These are phyloP conservation scores for Mactra quadrangularis DNA, from an alignment of 1,140 invertebrate species.

Conservation along the genomic window DNA sequence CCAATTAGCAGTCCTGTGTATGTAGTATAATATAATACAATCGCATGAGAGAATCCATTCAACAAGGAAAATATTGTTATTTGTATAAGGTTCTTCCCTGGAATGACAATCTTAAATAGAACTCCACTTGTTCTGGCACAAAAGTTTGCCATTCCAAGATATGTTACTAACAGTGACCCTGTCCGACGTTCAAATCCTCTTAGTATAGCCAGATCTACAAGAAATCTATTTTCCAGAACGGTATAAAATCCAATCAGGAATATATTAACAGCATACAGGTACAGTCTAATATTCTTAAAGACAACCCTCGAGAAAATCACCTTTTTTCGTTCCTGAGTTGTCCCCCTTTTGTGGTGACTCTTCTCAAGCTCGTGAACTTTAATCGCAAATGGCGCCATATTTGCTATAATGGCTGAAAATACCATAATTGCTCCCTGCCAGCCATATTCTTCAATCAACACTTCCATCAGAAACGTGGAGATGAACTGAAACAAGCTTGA, in stretches of 20 bases:
- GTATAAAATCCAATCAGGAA: neutral
- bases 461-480: neutral
- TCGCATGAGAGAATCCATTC: neutral
- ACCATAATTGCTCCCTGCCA: slow-evolving; percentile 11
- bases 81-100: neutral
- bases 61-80: neutral
- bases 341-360: neutral
- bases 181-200: neutral
- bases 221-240: neutral
- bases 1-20: neutral
- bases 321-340: too few relatives aligned
- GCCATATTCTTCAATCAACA: neutral
- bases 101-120: neutral
- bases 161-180: slow-evolving; percentile 3
- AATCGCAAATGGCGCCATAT: neutral
- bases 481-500: slow-evolving; percentile 8
- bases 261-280: neutral
- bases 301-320: neutral
- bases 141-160: slow-evolving; percentile 14
- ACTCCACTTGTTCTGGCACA: neutral
- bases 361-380: slow-evolving; percentile 4
- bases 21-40: neutral
- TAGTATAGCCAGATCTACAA: slow-evolving; percentile 13
- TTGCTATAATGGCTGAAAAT: neutral
- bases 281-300: neutral